phyloP scores from a whole-genome alignment of 2,113 vertebrate genomes.

The Eleginops maclovinus region DNA sequence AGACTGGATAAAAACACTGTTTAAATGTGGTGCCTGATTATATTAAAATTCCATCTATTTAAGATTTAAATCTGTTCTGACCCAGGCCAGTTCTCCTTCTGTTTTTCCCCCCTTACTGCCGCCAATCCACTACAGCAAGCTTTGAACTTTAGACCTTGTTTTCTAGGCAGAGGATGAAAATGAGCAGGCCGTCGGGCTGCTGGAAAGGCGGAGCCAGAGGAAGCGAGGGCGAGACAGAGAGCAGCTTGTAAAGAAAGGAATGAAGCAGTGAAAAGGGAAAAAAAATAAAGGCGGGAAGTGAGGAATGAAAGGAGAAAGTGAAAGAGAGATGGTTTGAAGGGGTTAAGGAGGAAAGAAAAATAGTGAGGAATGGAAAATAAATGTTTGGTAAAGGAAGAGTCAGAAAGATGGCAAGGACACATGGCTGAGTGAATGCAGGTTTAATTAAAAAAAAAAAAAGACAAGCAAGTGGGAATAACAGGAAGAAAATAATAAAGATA shows the following conservation, averaged over 20 bases:
- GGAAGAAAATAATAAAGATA: slow-evolving; percentile 10
- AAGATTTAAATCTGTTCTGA: slow-evolving; percentile 56
- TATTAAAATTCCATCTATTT: slow-evolving; percentile 55
- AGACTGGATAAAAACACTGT: neutral
- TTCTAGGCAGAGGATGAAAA: slow-evolving; percentile 76
- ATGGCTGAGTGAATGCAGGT: slow-evolving; percentile 1
- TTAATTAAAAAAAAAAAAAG: slow-evolving; percentile 1
- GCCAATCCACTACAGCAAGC: slow-evolving; percentile 69
- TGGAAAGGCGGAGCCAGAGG: slow-evolving; percentile 50
- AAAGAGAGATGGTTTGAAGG: slow-evolving; percentile 24
- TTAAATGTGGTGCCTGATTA: slow-evolving; percentile 14
- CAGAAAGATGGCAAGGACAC: neutral
- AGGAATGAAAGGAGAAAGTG: slow-evolving; percentile 55
- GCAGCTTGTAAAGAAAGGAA: slow-evolving; percentile 77
- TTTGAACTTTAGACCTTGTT: slow-evolving; percentile 84
- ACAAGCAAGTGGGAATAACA: neutral
- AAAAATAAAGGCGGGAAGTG: slow-evolving; percentile 51
- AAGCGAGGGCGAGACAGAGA: slow-evolving; percentile 55
- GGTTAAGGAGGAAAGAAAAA: neutral
- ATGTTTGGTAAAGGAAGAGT: neutral
- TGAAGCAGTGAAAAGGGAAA: slow-evolving; percentile 54
- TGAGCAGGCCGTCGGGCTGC: slow-evolving; percentile 58
- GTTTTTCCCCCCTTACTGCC: slow-evolving; percentile 36
- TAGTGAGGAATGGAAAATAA: neutral
- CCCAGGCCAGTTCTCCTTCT: slow-evolving; percentile 45